Percentiles rank a stretch among this genome's conserved stretches.
Conservation (phyloP, 2,113 vertebrate genomes). For the Bos indicus region DNA sequence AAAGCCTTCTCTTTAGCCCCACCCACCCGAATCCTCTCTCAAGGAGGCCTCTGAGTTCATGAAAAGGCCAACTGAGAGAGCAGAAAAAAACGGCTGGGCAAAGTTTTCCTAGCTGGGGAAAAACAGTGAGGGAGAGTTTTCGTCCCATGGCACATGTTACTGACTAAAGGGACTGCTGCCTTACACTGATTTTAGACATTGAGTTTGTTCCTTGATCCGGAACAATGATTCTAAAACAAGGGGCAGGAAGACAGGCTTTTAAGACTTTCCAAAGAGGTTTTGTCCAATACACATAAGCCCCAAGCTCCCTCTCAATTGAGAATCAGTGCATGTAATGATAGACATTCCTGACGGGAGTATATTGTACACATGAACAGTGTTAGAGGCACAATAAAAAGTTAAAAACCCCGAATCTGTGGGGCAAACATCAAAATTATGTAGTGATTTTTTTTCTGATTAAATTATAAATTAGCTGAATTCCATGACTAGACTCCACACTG, state of each 20-base stretch:
- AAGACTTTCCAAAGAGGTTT: neutral
- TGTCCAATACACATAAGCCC: neutral
- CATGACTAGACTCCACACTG: neutral
- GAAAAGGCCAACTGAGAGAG: neutral
- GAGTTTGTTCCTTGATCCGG: neutral
- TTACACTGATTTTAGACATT: neutral
- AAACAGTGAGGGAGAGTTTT: neutral
- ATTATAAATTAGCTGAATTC: neutral
- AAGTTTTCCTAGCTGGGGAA: neutral
- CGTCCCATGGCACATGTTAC: neutral
- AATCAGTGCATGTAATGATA: neutral
- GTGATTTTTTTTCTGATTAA: constrained; percentile 7
- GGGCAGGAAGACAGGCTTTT: neutral
- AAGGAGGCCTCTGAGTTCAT: neutral
- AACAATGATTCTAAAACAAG: neutral
- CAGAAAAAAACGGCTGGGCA: neutral
- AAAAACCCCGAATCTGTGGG: neutral
- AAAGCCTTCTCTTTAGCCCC: neutral
- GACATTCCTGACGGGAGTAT: neutral
- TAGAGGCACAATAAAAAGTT: neutral
- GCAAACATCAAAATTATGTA: neutral
- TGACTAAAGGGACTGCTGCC: neutral
- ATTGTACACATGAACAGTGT: neutral
- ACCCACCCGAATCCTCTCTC: neutral
- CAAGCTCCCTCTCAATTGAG: neutral